Evolutionary conservation across 1,140 invertebrate species (phyloP).

Genomic region (Phymorhynchus buccinoides): DNA sequence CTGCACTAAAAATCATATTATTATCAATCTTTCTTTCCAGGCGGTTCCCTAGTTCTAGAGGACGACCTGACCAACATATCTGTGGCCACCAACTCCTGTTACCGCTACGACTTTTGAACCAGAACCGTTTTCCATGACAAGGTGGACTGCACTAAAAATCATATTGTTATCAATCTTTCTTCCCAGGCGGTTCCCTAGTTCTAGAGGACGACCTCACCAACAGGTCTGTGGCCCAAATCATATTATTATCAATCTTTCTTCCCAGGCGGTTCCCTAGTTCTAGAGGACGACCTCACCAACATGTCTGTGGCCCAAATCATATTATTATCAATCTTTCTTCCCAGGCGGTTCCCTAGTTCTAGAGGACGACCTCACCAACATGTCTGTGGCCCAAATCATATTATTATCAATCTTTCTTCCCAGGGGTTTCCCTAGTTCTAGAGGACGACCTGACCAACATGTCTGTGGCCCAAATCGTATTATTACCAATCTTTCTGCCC

Average conservation of each 20-base stretch:
- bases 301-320: no score
- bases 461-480: no score
- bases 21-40: constrained; percentile 28
- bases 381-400: no score
- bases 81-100: constrained; percentile 52
- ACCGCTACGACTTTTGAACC: constrained; percentile 49
- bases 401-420: neutral
- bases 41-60: constrained; percentile 43
- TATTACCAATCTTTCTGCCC: no score
- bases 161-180: neutral
- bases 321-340: no score
- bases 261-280: constrained; percentile 49
- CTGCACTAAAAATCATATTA: no score
- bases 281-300: constrained; percentile 25
- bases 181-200: constrained; percentile 49
- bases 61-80: constrained; percentile 41
- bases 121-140: no score
- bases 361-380: no score
- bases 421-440: constrained; percentile 48
- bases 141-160: no score
- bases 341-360: no score
- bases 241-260: neutral
- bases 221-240: constrained; percentile 47
- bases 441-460: constrained; percentile 26
- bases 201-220: constrained; percentile 32